A percentile compares a stretch with the other conserved stretches of the same genome.
phyloP scores from a whole-genome alignment of 2,888 invertebrate genomes.

The Chaetogeoica ovagalla region DNA sequence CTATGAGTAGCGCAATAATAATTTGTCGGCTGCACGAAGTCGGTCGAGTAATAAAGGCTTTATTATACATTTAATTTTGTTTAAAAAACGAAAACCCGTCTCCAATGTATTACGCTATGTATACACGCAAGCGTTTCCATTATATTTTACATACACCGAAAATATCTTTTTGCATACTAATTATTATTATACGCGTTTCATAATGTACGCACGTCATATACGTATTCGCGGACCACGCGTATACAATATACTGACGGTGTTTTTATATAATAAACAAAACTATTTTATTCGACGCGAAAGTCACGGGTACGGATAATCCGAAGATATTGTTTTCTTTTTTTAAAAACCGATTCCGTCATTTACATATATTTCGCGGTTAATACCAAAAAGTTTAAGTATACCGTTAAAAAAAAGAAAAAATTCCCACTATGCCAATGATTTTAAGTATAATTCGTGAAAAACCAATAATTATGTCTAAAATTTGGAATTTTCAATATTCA shows the following conservation, averaged over 20 bases:
- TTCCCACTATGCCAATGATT: too few species aligned
- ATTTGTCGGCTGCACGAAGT: background rate
- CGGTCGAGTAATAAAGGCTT: constrained; percentile 32
- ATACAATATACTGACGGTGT: background rate
- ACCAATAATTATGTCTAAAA: too few species aligned
- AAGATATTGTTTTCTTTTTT: background rate
- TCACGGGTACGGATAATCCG: too few species aligned
- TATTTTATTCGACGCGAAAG: background rate
- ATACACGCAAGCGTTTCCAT: background rate
- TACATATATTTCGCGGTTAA: background rate
- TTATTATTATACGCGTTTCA: constrained; percentile 2
- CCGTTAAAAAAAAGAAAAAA: background rate
- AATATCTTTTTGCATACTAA: constrained; percentile 16
- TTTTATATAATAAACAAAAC: background rate
- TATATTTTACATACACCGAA: background rate
- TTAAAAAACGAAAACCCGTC: constrained; percentile 9
- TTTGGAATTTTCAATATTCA: too few species aligned
- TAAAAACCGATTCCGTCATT: too few species aligned
- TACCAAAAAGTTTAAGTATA: background rate
- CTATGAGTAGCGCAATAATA: background rate
- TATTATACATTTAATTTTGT: constrained; percentile 31
- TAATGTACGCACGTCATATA: background rate
- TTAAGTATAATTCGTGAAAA: too few species aligned
- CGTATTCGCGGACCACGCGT: background rate
- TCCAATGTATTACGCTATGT: background rate